Conservation (phyloP, 2,888 invertebrate genomes). For the Amphipyra berbera region DNA sequence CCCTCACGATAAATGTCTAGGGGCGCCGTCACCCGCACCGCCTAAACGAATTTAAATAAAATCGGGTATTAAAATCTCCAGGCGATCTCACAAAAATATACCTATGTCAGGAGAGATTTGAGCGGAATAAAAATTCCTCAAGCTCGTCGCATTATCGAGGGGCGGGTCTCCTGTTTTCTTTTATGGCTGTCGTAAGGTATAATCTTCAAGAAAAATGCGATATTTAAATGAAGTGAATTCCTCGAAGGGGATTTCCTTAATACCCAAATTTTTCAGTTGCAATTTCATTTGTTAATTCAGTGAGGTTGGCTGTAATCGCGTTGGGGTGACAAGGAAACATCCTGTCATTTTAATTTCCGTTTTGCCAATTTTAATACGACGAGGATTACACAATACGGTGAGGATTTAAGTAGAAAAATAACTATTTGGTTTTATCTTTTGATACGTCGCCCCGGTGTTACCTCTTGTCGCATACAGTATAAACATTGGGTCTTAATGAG, state of each 20-base stretch:
- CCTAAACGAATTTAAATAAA: constrained; percentile 89
- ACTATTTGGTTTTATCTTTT: constrained; percentile 60
- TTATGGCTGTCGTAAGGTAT: constrained; percentile 90
- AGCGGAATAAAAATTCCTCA: constrained; percentile 89
- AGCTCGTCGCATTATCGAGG: constrained; percentile 88
- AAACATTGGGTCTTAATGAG: constrained; percentile 81
- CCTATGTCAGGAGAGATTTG: constrained; percentile 89
- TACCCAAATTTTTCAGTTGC: constrained; percentile 81
- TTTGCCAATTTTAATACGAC: constrained; percentile 22
- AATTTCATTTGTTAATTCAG: constrained; percentile 83
- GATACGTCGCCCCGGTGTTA: constrained; percentile 72
- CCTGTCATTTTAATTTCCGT: constrained; percentile 58
- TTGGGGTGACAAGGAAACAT: constrained; percentile 66
- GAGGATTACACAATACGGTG: constrained; percentile 21
- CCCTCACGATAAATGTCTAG: constrained; percentile 85
- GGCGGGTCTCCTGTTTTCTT: constrained; percentile 88
- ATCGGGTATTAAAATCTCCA: constrained; percentile 88
- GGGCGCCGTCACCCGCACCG: constrained; percentile 83
- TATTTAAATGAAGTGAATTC: constrained; percentile 90
- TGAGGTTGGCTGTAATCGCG: constrained; percentile 67
- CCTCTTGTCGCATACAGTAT: constrained; percentile 74
- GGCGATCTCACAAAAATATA: constrained; percentile 88
- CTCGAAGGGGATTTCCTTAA: constrained; percentile 81
- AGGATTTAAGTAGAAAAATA: constrained; percentile 11
- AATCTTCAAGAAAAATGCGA: constrained; percentile 90